Percentiles rank a stretch among this genome's conserved stretches.
Evolutionary conservation across 2,797 vertebrate species (phyloP).

Genomic region (Pangasius macronema): DNA sequence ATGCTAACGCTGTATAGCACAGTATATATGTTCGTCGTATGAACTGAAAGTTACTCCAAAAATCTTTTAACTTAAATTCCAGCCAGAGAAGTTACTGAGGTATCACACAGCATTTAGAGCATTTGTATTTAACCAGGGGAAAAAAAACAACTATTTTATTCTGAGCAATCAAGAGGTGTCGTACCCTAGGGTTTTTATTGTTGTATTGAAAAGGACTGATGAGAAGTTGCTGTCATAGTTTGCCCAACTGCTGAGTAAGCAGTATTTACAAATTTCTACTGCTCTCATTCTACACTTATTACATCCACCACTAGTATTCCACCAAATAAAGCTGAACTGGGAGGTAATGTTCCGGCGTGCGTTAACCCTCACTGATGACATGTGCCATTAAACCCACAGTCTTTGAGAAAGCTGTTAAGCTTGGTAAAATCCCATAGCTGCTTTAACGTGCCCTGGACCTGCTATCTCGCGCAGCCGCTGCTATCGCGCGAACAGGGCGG

Average conservation of each 20-base stretch:
- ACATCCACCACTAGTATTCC: neutral
- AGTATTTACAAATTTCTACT: neutral
- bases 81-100: neutral
- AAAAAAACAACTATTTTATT: neutral
- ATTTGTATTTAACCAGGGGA: neutral
- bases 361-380: neutral
- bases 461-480: constrained; percentile 60
- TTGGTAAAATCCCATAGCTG: constrained; percentile 67
- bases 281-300: neutral
- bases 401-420: constrained; percentile 58
- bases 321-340: neutral
- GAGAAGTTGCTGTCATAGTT: neutral
- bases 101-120: too few species aligned
- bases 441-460: constrained; percentile 47
- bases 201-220: too few species aligned
- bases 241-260: neutral
- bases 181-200: constrained; percentile 48
- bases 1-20: neutral
- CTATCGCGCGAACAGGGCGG: constrained; percentile 65
- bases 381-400: neutral
- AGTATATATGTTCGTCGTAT: too few species aligned
- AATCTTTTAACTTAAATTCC: neutral
- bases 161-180: neutral
- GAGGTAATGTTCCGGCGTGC: neutral
- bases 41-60: neutral